Conservation (phyloP, 2,113 vertebrate species). For the Lepisosteus oculatus region DNA sequence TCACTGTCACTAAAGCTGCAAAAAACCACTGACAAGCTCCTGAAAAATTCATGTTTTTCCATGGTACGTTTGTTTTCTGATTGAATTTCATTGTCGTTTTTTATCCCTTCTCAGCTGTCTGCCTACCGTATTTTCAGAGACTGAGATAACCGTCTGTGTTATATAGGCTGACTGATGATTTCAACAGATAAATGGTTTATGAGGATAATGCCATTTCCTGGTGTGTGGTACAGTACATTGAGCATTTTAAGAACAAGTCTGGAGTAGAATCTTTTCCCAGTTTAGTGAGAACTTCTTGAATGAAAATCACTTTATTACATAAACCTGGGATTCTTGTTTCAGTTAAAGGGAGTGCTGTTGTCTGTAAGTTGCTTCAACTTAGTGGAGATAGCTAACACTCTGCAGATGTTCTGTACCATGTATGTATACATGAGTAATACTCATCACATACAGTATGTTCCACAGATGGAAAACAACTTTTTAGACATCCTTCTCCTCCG, state of each 20-base stretch:
- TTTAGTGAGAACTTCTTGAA: neutral
- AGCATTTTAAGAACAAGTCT: neutral
- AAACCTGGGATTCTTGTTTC: slow-evolving; percentile 31
- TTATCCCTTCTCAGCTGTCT: no score
- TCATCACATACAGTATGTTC: neutral
- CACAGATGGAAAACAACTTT: slow-evolving; percentile 8
- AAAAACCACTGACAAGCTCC: no score
- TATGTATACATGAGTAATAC: slow-evolving; percentile 17
- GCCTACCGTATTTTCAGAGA: no score
- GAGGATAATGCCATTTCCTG: neutral
- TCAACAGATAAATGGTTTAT: neutral
- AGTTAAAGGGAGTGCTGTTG: slow-evolving; percentile 45
- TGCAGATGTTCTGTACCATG: slow-evolving; percentile 33
- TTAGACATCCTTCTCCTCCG: slow-evolving; percentile 74
- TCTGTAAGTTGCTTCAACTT: slow-evolving; percentile 22
- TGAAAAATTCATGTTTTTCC: no score
- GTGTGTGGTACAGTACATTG: neutral
- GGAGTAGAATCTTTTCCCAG: neutral
- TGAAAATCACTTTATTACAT: neutral
- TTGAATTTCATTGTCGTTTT: no score
- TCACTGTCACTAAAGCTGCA: no score
- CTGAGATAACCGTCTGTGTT: no score
- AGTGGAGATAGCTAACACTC: slow-evolving; percentile 37
- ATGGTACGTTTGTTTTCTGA: no score
- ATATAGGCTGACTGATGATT: neutral